Percentiles rank a stretch among this genome's conserved stretches.
These are phyloP conservation scores for Falco peregrinus DNA, from an alignment of 2,797 vertebrate genomes.

Conservation along the genomic window DNA sequence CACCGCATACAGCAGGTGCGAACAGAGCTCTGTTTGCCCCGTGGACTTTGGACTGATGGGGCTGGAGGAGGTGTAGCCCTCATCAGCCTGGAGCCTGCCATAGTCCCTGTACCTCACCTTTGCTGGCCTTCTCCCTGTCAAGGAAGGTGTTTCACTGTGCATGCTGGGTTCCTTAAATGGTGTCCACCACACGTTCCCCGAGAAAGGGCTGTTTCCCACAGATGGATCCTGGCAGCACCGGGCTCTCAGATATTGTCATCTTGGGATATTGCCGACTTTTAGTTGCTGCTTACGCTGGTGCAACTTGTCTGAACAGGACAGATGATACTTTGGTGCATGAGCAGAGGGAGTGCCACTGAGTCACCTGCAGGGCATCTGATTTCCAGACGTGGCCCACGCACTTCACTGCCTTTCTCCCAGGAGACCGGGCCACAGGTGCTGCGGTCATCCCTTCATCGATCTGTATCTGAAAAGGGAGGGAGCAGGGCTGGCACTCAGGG, in stretches of 20 bases:
- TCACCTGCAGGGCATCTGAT: conserved; percentile 21
- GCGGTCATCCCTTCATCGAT: neutral
- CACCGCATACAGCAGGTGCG: neutral
- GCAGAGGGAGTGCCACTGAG: conserved; percentile 48
- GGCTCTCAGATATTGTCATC: neutral
- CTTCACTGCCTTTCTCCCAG: neutral
- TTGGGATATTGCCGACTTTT: neutral
- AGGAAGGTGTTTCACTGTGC: neutral
- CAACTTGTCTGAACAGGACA: conserved; percentile 40
- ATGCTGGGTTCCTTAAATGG: rapidly evolving
- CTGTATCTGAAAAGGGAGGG: rapidly evolving
- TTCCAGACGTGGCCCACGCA: neutral
- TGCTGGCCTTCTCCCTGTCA: neutral
- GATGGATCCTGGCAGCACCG: neutral
- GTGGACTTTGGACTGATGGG: neutral
- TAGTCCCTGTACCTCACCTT: neutral
- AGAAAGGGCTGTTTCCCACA: neutral
- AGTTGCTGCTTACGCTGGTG: neutral
- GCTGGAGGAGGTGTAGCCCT: neutral
- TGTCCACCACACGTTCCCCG: neutral
- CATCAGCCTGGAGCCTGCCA: neutral
- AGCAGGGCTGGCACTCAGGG: neutral
- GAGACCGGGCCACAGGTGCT: neutral
- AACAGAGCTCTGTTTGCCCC: neutral
- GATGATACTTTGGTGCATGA: neutral